A percentile compares a stretch with the other conserved stretches of the same genome.
Conservation (phyloP, 2,888 invertebrate genomes). For the Athripsodes cinereus region DNA sequence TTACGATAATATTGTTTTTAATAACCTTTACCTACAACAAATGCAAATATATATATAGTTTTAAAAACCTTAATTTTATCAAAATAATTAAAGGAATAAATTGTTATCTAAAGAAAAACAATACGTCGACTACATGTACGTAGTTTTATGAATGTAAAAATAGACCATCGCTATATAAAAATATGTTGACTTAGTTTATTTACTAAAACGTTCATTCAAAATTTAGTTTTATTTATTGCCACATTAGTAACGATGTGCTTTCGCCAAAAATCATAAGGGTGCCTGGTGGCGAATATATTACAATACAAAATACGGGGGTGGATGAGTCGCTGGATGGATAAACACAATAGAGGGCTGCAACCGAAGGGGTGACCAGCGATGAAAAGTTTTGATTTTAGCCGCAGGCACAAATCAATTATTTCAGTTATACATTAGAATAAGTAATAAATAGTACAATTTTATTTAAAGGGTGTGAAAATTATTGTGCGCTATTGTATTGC, state of each 20-base stretch:
- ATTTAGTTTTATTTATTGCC: conserved; percentile 20
- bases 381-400: conserved; percentile 57
- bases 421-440: not conserved
- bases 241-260: conserved; percentile 15
- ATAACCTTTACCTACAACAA: no score
- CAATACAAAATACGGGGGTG: conserved; percentile 9
- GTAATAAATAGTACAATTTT: not conserved
- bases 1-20: no score
- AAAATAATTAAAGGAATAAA: not conserved
- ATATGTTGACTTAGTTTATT: not conserved
- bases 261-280: conserved; percentile 1
- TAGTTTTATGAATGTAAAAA: not conserved
- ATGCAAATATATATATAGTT: no score
- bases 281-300: not conserved
- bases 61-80: no score
- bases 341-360: not conserved
- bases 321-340: conserved; percentile 1
- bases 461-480: no score
- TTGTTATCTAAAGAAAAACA: not conserved
- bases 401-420: conserved; percentile 53
- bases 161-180: no score
- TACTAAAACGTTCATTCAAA: not conserved
- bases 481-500: no score
- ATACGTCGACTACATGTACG: not conserved
- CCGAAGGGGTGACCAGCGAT: conserved; percentile 29